Conservation (phyloP, 2,113 vertebrate species). For the Rhagologus leucostigma region DNA sequence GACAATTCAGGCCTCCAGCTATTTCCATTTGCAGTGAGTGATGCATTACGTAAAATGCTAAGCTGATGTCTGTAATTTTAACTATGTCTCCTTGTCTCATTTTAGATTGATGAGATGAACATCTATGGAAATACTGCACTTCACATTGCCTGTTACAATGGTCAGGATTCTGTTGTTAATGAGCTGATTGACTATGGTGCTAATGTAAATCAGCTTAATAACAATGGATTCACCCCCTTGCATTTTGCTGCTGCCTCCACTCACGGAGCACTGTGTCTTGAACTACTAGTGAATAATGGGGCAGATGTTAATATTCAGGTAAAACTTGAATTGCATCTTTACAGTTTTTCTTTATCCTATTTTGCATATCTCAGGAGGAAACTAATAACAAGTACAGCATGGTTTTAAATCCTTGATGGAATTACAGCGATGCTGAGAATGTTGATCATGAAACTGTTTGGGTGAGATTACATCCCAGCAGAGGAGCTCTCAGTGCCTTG, state of each 20-base stretch:
- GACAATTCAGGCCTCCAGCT: conserved; percentile 19
- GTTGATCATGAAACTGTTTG: background rate
- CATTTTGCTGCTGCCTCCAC: conserved; percentile 96
- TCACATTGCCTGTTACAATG: conserved; percentile 93
- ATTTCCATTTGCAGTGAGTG: background rate
- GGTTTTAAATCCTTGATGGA: background rate
- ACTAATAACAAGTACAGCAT: background rate
- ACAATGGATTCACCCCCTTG: conserved; percentile 92
- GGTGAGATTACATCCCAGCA: background rate
- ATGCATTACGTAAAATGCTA: background rate
- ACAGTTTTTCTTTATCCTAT: background rate
- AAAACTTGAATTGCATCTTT: background rate
- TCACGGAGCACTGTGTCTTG: conserved; percentile 91
- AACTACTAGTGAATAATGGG: conserved; percentile 92
- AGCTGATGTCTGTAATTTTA: background rate
- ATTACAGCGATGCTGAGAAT: background rate
- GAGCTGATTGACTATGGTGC: conserved; percentile 95
- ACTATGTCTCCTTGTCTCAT: background rate
- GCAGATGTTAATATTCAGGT: conserved; percentile 96
- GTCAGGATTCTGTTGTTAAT: conserved; percentile 91
- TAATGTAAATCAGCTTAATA: conserved; percentile 93
- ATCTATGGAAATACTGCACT: conserved; percentile 93
- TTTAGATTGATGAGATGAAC: conserved; percentile 93
- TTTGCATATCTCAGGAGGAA: background rate
- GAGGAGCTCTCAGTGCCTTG: background rate